phyloP scores from a whole-genome alignment of 2,797 vertebrate species.

The Lycodopsis pacificus region DNA sequence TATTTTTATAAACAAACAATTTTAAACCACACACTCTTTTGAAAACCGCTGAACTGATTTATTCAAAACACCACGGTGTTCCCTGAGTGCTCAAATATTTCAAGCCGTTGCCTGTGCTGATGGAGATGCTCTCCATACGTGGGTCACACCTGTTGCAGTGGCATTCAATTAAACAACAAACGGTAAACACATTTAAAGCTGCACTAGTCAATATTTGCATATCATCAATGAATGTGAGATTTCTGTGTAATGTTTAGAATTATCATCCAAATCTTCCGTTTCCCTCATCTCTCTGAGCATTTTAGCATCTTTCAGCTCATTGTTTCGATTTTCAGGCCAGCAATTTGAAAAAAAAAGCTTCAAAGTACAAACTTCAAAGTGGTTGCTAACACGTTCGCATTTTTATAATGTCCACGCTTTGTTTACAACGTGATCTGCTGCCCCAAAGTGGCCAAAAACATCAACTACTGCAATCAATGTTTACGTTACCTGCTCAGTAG shows the following conservation, averaged over 20 bases:
- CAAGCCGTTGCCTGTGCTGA: slow-evolving; percentile 6
- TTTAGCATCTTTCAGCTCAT: slow-evolving; percentile 1
- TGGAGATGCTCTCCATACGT: background rate
- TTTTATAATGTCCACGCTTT: background rate
- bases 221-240: background rate
- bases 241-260: background rate
- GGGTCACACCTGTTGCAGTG: background rate
- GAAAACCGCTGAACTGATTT: slow-evolving; percentile 26
- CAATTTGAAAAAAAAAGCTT: background rate
- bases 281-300: background rate
- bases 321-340: background rate
- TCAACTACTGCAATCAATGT: background rate
- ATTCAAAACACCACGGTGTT: slow-evolving; percentile 16
- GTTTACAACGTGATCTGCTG: background rate
- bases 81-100: background rate
- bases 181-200: background rate
- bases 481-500: background rate
- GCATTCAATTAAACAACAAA: background rate
- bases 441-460: background rate
- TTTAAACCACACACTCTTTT: slow-evolving; percentile 21
- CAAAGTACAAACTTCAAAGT: too few relatives aligned
- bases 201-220: background rate
- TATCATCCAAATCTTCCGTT: background rate
- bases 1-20: slow-evolving; percentile 33
- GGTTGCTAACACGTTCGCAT: background rate